Conservation (phyloP, 2,888 invertebrate genomes). For the Crioceris asparagi region DNA sequence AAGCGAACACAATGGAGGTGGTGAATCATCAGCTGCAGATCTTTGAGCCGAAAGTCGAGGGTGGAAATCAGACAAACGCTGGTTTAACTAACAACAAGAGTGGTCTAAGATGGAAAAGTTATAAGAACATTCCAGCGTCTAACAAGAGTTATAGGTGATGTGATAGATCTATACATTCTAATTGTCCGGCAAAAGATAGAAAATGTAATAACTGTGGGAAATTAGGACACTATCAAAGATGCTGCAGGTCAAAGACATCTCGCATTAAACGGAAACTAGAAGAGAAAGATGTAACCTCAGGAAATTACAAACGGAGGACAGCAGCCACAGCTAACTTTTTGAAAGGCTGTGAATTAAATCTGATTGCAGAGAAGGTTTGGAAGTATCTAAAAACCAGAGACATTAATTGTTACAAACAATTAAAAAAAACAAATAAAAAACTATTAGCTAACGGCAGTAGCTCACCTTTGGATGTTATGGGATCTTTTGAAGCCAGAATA, state of each 20-base stretch:
- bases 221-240: not conserved
- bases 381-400: constrained; percentile 10
- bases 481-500: constrained; percentile 18
- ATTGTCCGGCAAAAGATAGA: constrained; percentile 4
- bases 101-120: too few relatives aligned
- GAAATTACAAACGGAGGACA: not conserved
- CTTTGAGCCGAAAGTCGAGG: not conserved
- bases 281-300: too few relatives aligned
- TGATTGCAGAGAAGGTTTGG: constrained; percentile 18
- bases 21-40: not conserved
- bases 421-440: constrained; percentile 11
- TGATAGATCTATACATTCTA: not conserved
- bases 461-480: constrained; percentile 14
- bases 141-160: not conserved
- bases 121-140: too few relatives aligned
- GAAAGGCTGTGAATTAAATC: constrained; percentile 19
- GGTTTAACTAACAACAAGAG: not conserved
- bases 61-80: not conserved
- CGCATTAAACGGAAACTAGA: not conserved
- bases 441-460: constrained; percentile 18
- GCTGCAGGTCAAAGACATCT: not conserved
- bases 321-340: too few relatives aligned
- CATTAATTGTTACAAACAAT: constrained; percentile 10
- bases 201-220: constrained; percentile 4
- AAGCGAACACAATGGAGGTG: constrained; percentile 1